A percentile compares a stretch with the other conserved stretches of the same genome.
phyloP scores from a whole-genome alignment of 2,797 vertebrate species.

The Gobionotothen gibberifrons region DNA sequence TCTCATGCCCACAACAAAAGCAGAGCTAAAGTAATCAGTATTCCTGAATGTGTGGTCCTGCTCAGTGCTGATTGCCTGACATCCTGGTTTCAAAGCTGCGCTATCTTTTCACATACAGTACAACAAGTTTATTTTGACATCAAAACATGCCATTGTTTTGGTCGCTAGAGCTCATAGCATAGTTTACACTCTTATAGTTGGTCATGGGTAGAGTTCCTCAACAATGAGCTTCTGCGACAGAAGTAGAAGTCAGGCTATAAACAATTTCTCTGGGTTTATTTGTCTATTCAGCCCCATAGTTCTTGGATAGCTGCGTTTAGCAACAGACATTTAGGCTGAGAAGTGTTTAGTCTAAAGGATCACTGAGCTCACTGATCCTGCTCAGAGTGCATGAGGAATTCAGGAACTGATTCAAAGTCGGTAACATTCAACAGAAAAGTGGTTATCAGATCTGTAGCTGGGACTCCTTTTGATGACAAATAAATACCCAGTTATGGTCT shows the following conservation, averaged over 20 bases:
- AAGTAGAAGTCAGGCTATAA: slow-evolving; percentile 60
- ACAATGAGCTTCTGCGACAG: slow-evolving; percentile 56
- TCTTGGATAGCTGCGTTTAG: slow-evolving; percentile 42
- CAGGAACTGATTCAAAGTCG: slow-evolving; percentile 15
- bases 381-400: slow-evolving; percentile 17
- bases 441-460: slow-evolving; percentile 19
- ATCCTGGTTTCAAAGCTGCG: slow-evolving; percentile 65
- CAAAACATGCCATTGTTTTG: slow-evolving; percentile 45
- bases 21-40: slow-evolving; percentile 50
- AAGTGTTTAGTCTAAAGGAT: slow-evolving; percentile 73
- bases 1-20: slow-evolving; percentile 51
- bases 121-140: slow-evolving; percentile 68
- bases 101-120: slow-evolving; percentile 47
- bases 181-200: slow-evolving; percentile 62
- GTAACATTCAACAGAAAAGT: slow-evolving; percentile 7
- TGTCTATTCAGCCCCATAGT: slow-evolving; percentile 45
- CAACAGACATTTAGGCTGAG: slow-evolving; percentile 52
- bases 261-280: slow-evolving; percentile 70
- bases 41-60: slow-evolving; percentile 39
- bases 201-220: slow-evolving; percentile 65
- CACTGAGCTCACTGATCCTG: slow-evolving; percentile 31
- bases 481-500: slow-evolving; percentile 1
- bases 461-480: background rate
- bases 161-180: slow-evolving; percentile 31
- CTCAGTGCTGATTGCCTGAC: slow-evolving; percentile 60